These are phyloP conservation scores for Pseudochromis fuscus DNA, from an alignment of 2,797 vertebrate species.

Conservation along the genomic window DNA sequence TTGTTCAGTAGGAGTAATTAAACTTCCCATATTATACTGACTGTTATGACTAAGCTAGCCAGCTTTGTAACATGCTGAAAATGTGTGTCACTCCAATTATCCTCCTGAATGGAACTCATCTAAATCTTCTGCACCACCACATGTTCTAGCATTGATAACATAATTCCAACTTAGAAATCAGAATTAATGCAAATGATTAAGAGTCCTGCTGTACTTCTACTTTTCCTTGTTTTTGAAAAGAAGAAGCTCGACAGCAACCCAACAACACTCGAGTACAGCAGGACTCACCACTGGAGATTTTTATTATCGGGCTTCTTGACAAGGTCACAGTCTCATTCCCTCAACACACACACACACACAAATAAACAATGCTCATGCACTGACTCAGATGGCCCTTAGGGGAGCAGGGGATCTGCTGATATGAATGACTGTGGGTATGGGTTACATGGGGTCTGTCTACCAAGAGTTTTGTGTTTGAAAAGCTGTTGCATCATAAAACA, in stretches of 20 bases:
- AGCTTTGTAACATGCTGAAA: background rate
- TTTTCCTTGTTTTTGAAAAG: too few species aligned
- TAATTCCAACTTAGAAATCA: background rate
- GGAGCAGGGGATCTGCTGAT: background rate
- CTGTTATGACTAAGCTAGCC: background rate
- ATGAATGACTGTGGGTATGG: constrained; percentile 7
- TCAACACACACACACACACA: constrained; percentile 11
- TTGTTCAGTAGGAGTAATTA: background rate
- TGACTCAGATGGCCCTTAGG: background rate
- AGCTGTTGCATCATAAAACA: constrained; percentile 23
- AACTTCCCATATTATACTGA: background rate
- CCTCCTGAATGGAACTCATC: too few species aligned
- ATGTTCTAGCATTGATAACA: too few species aligned
- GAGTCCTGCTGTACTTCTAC: too few species aligned
- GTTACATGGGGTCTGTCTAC: background rate
- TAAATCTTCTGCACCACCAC: background rate
- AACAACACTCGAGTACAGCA: background rate
- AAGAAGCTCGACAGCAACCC: too few species aligned
- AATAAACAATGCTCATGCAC: background rate
- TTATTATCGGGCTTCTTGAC: background rate
- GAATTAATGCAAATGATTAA: background rate
- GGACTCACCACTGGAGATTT: constrained; percentile 23
- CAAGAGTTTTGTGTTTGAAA: constrained; percentile 7
- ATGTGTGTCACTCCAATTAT: background rate
- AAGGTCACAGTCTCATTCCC: background rate